Conservation (phyloP, 2,113 vertebrate species). For the Anolis carolinensis region DNA sequence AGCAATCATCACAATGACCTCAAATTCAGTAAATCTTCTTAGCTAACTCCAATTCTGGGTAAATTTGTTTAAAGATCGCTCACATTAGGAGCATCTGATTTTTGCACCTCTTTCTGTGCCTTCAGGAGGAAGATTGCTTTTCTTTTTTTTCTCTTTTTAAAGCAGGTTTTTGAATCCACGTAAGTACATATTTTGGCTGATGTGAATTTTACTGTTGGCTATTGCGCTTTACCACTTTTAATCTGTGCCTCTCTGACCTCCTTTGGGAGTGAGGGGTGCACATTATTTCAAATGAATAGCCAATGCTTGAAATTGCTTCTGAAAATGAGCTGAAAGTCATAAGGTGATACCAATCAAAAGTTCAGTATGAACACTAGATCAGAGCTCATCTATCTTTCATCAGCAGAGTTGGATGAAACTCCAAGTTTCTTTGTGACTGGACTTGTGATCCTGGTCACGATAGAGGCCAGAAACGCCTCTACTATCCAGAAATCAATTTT, state of each 20-base stretch:
- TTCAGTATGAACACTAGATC: background rate
- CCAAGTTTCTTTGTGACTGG: background rate
- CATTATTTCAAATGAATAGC: background rate
- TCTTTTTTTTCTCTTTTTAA: background rate
- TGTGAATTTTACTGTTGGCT: background rate
- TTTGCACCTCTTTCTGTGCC: background rate
- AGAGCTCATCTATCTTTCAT: constrained; percentile 2
- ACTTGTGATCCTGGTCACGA: background rate
- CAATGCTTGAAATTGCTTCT: background rate
- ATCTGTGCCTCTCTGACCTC: background rate
- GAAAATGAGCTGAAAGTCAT: background rate
- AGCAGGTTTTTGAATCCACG: background rate
- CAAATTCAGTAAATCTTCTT: background rate
- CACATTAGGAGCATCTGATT: background rate
- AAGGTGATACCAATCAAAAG: background rate
- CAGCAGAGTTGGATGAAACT: background rate
- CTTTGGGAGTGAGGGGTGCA: background rate
- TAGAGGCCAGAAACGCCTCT: background rate
- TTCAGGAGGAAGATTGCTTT: background rate
- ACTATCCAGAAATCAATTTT: background rate
- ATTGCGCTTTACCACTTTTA: background rate
- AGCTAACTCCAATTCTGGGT: background rate
- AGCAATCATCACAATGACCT: background rate
- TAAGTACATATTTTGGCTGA: background rate
- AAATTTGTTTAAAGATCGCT: background rate